Percentiles rank a stretch among this genome's conserved stretches.
These are phyloP conservation scores for Callipepla californica DNA, from an alignment of 2,113 vertebrate genomes.

Conservation along the genomic window DNA sequence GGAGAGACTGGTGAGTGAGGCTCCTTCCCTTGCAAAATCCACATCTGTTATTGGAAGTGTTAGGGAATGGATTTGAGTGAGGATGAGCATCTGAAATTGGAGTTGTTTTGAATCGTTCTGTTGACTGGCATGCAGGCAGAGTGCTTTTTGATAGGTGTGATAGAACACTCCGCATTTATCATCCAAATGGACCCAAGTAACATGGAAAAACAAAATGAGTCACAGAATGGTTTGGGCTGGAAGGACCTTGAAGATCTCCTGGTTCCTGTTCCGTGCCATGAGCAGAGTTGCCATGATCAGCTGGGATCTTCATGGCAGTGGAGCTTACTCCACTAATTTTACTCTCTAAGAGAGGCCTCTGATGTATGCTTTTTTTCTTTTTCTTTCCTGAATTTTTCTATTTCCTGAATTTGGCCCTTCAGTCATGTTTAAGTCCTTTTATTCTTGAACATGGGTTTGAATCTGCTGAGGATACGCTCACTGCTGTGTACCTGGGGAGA, in stretches of 20 bases:
- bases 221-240: not conserved
- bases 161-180: not conserved
- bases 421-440: not conserved
- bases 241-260: not conserved
- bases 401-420: not conserved
- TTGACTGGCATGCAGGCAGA: not conserved
- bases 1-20: not conserved
- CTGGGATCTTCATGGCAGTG: not conserved
- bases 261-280: too few species aligned
- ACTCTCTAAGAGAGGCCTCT: not conserved
- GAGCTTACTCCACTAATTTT: not conserved
- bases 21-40: not conserved
- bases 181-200: not conserved
- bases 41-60: not conserved
- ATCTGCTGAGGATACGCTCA: not conserved
- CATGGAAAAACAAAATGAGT: not conserved
- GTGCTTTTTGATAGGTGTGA: accelerated
- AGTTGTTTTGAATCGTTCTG: accelerated
- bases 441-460: not conserved
- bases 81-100: not conserved
- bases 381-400: not conserved
- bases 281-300: too few species aligned
- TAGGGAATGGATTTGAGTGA: not conserved
- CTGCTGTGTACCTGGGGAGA: not conserved
- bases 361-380: accelerated